Evolutionary conservation across 2,888 invertebrate genomes (phyloP), one percentile per base, ranked within the genome.

Genomic region (Pyrochroa serraticornis): DNA sequence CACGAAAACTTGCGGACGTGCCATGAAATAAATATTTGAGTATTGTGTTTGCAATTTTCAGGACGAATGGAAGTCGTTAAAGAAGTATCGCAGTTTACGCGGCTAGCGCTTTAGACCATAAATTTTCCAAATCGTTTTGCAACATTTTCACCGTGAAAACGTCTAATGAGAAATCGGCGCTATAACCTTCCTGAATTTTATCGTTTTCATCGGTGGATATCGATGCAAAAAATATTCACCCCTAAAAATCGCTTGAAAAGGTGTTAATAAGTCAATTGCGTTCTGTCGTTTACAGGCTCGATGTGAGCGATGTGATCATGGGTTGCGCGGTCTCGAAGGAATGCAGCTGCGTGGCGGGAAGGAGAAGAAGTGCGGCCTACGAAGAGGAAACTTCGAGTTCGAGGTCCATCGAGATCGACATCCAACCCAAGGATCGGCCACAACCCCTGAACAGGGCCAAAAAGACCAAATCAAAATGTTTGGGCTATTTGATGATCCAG

Each of bases 401-500:
- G 7, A 38, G 57, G 12, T 57, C 57, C 35, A 57, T 57, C 9
- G 57, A 57, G 32, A 57, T 57, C 7, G 57, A 57, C 31, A 39
- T 57, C 35, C 50, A 46, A 43, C 12, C 39, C 9, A 82, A 82
- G 1, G 82, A 82, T 9, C 82, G 82, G 60, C 74, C 82, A 8
- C 81, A 82, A 34, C 44, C 39, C 32, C 33, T 38, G 36, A 57
- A 37, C 73, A 81, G 33, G 79, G 79, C 66, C 78, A 80, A 57
- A n/a, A 73, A 70, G 62, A 66, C 64, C 12, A 66, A 64, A 47
- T 60, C 69, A 35, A 75, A 73, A 32, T 82, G 82, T 30, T 80
- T 85, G 69, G 82, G 82, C 60, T 81, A 83, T 33, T 73, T 87
- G 68, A 83, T 86, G 68, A 86, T 87, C 0, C 79, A 83, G 76